Percentiles rank a stretch among this genome's conserved stretches.
Conservation (phyloP, 2,888 invertebrate species). For the Xestia c-nigrum region DNA sequence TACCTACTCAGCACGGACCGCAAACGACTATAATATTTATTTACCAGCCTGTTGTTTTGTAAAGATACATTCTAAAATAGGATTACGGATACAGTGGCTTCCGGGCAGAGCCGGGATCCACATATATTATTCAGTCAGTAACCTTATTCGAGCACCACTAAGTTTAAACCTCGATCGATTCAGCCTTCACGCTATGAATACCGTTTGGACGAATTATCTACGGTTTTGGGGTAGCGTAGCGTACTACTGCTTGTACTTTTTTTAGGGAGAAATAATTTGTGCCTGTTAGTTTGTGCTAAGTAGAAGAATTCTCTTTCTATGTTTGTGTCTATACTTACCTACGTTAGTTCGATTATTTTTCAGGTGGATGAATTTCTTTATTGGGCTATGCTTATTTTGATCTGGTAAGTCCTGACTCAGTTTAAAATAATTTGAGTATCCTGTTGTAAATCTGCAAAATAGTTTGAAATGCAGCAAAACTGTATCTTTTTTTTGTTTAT, state of each 20-base stretch:
- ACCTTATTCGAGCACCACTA: conserved; percentile 80
- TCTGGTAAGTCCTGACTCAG: not conserved
- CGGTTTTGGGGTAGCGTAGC: not conserved
- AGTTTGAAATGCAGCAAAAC: not conserved
- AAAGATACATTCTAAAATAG: conserved; percentile 80
- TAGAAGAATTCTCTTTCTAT: not conserved
- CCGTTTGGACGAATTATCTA: conserved; percentile 35
- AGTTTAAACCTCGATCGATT: conserved; percentile 85
- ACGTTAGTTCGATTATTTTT: not conserved
- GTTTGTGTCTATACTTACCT: not conserved
- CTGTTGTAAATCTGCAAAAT: not conserved
- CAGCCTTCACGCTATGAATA: conserved; percentile 60
- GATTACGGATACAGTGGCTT: conserved; percentile 78
- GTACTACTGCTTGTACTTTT: not conserved
- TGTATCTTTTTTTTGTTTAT: not conserved
- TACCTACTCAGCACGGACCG: conserved; percentile 49
- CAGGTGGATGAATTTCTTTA: not conserved
- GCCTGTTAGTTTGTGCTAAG: not conserved
- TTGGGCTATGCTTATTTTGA: not conserved
- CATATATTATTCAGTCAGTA: conserved; percentile 84
- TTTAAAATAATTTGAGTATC: not conserved
- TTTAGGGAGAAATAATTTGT: not conserved
- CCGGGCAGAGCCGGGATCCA: conserved; percentile 77
- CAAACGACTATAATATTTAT: conserved; percentile 72
- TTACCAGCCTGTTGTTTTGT: conserved; percentile 70